Conservation (phyloP, 2,888 invertebrate genomes). For the Crepidodera aurea region DNA sequence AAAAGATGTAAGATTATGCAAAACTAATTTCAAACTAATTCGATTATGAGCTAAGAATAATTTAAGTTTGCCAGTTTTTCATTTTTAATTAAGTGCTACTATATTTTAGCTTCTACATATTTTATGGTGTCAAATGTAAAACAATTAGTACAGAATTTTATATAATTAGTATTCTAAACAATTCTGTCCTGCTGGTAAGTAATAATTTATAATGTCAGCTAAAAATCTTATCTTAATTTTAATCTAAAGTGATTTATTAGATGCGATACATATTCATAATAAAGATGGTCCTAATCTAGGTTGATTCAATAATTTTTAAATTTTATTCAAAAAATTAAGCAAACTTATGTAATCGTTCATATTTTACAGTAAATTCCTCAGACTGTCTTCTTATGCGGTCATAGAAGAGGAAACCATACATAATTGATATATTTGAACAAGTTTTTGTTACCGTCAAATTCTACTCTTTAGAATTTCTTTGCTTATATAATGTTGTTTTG, state of each 20-base stretch:
- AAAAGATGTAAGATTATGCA: too few relatives aligned
- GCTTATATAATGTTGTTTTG: background rate
- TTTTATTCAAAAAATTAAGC: background rate
- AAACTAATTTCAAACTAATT: too few relatives aligned
- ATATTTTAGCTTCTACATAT: too few relatives aligned
- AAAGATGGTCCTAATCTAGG: background rate
- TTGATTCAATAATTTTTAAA: slow-evolving; percentile 9
- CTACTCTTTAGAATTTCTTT: background rate
- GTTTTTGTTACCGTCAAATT: background rate
- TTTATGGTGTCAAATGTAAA: too few relatives aligned
- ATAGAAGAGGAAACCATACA: background rate
- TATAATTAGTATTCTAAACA: too few relatives aligned
- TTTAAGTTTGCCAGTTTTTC: too few relatives aligned
- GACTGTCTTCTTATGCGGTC: background rate
- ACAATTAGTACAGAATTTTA: too few relatives aligned
- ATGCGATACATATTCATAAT: slow-evolving; percentile 1
- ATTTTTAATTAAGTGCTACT: too few relatives aligned
- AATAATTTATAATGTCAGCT: slow-evolving; percentile 7
- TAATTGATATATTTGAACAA: background rate
- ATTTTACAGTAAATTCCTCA: background rate
- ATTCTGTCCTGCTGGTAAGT: too few relatives aligned
- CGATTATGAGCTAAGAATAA: too few relatives aligned
- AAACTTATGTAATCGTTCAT: background rate
- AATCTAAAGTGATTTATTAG: slow-evolving; percentile 10
- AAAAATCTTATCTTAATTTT: slow-evolving; percentile 3